Base-by-base conservation (phyloP, 2,888 invertebrate genomes). In the Aplocera efformata region DNA sequence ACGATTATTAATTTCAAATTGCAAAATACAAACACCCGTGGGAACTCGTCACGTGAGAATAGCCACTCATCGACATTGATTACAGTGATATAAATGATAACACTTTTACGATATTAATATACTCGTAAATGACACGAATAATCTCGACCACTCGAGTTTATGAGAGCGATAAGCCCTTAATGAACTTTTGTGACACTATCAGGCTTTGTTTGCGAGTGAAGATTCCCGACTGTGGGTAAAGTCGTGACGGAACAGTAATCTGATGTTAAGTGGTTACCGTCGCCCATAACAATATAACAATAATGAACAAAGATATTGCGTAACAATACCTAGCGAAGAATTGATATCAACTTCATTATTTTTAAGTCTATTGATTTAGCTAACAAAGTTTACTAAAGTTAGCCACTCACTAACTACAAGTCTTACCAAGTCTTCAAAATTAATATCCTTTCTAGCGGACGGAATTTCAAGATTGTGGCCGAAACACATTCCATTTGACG, bases 21-120 rank as follows among this genome's bases (percentile, higher is more conserved):
- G 50, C 49, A 42, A 42, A 42, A 37, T 27, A 6, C 10, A 31
- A 43, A 39, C n/a, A n/a, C n/a, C 34, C 53, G 53, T 68, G 68
- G 42, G 66, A 68, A 41, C 53, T 5, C 2, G 1, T 37, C 52
- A 34, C 41, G 42, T 45, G 32, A 20, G 9, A 25, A 53, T 60
- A 57, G 46, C 32, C 41, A 53, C 48, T 52, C 36, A 26, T 43
- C 48, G 30, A 42, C 58, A 31, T 49, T 62, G 66, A 72, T 72
- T 68, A 63, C 51, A 51, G 44, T 59, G 58, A 63, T 56, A 60
- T 51, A 40, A 33, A 38, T 48, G 58, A 50, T 60, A 64, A 54
- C 50, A 48, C 50, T 53, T 53, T 56, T 32, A 56, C 46, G 39
- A 58, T 60, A 63, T 56, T 60, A 63, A 65, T 38, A 30, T 20